phyloP scores from a whole-genome alignment of 2,797 vertebrate genomes.

The Pangasius macronema region DNA sequence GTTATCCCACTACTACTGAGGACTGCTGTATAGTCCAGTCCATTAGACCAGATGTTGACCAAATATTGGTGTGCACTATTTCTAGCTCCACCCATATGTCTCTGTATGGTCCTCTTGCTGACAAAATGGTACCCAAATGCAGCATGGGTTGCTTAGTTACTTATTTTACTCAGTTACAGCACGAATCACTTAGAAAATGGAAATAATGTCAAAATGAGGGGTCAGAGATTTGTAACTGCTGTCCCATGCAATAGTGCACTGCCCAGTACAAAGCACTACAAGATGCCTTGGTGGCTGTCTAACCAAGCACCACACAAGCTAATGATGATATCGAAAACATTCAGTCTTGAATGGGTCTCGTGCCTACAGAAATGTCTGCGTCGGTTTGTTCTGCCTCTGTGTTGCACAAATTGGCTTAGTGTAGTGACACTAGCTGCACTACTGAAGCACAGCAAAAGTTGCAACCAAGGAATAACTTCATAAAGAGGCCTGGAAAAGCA shows the following conservation, averaged over 20 bases:
- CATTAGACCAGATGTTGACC: background rate
- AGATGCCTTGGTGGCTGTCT: background rate
- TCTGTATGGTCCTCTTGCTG: background rate
- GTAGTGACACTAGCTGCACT: background rate
- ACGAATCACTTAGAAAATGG: background rate
- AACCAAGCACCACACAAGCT: background rate
- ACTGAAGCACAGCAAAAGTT: background rate
- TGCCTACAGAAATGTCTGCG: background rate
- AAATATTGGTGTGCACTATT: background rate
- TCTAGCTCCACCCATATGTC: background rate
- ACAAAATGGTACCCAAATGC: background rate
- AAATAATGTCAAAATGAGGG: background rate
- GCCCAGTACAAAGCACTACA: background rate
- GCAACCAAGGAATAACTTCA: background rate
- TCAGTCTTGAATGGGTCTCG: background rate
- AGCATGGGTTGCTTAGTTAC: background rate
- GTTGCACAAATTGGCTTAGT: slow-evolving; percentile 18
- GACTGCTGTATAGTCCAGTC: background rate
- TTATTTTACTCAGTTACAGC: no score
- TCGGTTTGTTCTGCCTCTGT: background rate
- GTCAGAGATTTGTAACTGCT: background rate
- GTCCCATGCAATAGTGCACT: background rate
- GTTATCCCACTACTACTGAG: background rate
- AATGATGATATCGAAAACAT: background rate
- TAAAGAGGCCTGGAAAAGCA: slow-evolving; percentile 3